A percentile compares a stretch with the other conserved stretches of the same genome.
phyloP scores from a whole-genome alignment of 2,797 vertebrate species.

The Apodemus agrarius region DNA sequence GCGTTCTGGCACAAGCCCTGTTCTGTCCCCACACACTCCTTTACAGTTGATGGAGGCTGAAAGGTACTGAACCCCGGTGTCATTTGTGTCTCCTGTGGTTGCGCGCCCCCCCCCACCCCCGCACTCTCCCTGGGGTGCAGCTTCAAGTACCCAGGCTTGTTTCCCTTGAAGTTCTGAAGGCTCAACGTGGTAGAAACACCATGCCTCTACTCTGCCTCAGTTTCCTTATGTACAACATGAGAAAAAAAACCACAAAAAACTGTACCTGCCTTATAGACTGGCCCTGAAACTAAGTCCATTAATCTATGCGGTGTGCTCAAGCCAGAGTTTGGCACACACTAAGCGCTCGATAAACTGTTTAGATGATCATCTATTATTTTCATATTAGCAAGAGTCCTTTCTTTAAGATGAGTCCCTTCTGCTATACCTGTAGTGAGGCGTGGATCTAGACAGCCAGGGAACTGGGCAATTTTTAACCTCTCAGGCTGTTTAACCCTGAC shows the following conservation, averaged over 20 bases:
- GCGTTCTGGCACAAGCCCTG: neutral
- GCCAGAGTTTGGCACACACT: neutral
- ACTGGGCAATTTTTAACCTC: neutral
- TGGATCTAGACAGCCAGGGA: neutral
- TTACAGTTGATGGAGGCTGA: neutral
- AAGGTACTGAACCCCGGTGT: accelerated
- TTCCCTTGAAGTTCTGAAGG: neutral
- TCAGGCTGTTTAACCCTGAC: neutral
- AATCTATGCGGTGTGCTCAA: neutral
- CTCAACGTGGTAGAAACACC: no score
- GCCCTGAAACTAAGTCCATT: neutral
- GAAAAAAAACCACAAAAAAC: neutral
- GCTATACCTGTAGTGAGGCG: neutral
- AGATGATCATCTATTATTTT: neutral
- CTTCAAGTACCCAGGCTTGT: no score
- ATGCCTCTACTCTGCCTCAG: neutral
- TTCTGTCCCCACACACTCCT: neutral
- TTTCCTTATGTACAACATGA: neutral
- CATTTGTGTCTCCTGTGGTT: accelerated
- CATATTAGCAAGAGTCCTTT: neutral
- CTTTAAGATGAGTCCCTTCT: neutral
- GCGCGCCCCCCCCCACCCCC: no score
- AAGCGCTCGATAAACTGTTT: neutral
- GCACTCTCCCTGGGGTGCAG: no score
- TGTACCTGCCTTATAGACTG: neutral